Conservation (phyloP, 2,113 vertebrate species). For the Collichthys lucidus region DNA sequence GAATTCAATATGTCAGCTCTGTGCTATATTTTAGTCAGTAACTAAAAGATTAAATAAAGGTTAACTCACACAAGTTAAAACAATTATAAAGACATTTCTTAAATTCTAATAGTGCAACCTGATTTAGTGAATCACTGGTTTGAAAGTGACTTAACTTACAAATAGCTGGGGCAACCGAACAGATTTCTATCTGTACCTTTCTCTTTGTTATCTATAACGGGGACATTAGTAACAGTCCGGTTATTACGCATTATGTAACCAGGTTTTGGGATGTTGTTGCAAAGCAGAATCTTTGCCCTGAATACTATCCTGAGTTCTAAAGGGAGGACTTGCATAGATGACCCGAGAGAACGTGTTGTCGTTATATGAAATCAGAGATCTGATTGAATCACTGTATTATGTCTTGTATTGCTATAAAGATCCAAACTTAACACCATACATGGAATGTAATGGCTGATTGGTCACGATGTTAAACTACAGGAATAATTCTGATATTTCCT, state of each 20-base stretch:
- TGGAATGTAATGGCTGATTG: conserved; percentile 58
- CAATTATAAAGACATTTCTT: background rate
- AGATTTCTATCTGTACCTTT: background rate
- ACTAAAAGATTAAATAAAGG: too few species aligned
- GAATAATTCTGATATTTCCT: conserved; percentile 3
- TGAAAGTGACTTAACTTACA: conserved; percentile 3
- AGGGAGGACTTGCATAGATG: conserved; percentile 70
- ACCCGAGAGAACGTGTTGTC: conserved; percentile 1
- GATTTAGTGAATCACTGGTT: background rate
- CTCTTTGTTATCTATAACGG: background rate
- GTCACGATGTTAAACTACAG: conserved; percentile 8
- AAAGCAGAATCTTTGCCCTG: conserved; percentile 26
- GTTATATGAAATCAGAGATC: conserved; percentile 34
- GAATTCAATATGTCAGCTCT: conserved; percentile 47
- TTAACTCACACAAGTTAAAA: too few species aligned
- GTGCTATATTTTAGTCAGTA: conserved; percentile 18
- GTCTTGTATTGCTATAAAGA: conserved; percentile 54
- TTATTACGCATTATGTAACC: background rate
- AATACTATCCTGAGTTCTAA: conserved; percentile 64
- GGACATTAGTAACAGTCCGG: background rate
- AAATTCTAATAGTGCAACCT: background rate
- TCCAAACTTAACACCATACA: conserved; percentile 19
- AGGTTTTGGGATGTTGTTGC: conserved; percentile 20
- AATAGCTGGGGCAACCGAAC: background rate
- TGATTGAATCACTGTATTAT: background rate